phyloP scores from a whole-genome alignment of 2,888 invertebrate genomes.

The Athrips mouffetella region DNA sequence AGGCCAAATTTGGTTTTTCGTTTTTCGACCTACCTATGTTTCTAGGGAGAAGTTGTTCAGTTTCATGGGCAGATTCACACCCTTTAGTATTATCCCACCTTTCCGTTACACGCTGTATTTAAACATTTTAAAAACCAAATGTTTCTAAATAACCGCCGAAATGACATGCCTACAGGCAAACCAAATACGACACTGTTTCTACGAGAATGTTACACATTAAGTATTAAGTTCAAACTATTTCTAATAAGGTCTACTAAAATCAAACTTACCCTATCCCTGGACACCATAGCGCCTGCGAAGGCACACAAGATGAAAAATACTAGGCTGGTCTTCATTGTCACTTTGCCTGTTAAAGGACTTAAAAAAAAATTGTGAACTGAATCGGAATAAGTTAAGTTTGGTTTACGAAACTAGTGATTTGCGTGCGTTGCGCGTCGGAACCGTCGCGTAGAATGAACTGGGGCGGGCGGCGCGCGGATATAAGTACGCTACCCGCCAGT shows the following conservation, averaged over 20 bases:
- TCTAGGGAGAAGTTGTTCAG: too few relatives aligned
- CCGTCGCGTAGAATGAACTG: constrained; percentile 7
- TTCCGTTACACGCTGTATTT: too few relatives aligned
- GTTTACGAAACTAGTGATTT: constrained; percentile 20
- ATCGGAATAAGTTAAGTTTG: background rate
- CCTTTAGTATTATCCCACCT: too few relatives aligned
- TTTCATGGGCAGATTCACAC: too few relatives aligned
- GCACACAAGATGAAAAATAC: constrained; percentile 42
- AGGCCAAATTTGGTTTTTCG: too few relatives aligned
- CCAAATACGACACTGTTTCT: too few relatives aligned
- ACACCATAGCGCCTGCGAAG: constrained; percentile 48
- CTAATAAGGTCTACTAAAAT: background rate
- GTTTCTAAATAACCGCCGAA: too few relatives aligned
- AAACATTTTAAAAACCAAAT: too few relatives aligned
- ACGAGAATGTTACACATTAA: background rate
- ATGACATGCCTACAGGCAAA: too few relatives aligned
- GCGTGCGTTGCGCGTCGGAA: constrained; percentile 7
- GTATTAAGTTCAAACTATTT: background rate
- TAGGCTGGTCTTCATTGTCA: constrained; percentile 46
- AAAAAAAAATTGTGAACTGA: background rate
- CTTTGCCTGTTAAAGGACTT: constrained; percentile 14
- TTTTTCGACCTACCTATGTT: too few relatives aligned
- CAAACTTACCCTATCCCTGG: constrained; percentile 51
- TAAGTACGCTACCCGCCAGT: constrained; percentile 4
- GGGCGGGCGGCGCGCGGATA: constrained; percentile 14